phyloP scores from a whole-genome alignment of 1,140 invertebrate genomes.

The Orchestia grillus region DNA sequence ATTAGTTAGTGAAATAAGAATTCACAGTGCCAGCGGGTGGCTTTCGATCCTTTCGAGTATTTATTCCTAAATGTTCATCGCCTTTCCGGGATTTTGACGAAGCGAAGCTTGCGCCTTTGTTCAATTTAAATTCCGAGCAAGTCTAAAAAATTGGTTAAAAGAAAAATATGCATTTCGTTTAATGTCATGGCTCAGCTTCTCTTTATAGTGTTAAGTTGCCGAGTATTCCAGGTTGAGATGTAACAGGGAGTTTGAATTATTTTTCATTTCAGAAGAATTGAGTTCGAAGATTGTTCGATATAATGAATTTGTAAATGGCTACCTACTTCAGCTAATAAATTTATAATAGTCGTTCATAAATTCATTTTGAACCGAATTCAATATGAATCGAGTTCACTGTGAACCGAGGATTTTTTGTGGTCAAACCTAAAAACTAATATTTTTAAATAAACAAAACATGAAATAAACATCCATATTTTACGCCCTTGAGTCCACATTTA shows the following conservation, averaged over 20 bases:
- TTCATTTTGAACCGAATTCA: no score
- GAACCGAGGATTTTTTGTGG: no score
- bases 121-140: not conserved
- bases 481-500: no score
- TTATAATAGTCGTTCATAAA: no score
- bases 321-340: no score
- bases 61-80: not conserved
- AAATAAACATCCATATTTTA: no score
- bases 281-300: not conserved
- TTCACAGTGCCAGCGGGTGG: not conserved
- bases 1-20: not conserved
- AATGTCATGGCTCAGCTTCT: not conserved
- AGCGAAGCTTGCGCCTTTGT: not conserved
- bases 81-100: not conserved
- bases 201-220: not conserved
- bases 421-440: no score
- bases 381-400: no score
- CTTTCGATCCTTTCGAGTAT: not conserved
- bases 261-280: not conserved
- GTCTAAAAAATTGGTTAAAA: not conserved
- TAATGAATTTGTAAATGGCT: not conserved
- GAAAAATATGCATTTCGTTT: not conserved
- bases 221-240: not conserved
- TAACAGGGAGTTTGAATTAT: not conserved
- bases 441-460: no score